Base-by-base conservation (phyloP, 1,140 invertebrate genomes). In the Euura saliciscinereae region DNA sequence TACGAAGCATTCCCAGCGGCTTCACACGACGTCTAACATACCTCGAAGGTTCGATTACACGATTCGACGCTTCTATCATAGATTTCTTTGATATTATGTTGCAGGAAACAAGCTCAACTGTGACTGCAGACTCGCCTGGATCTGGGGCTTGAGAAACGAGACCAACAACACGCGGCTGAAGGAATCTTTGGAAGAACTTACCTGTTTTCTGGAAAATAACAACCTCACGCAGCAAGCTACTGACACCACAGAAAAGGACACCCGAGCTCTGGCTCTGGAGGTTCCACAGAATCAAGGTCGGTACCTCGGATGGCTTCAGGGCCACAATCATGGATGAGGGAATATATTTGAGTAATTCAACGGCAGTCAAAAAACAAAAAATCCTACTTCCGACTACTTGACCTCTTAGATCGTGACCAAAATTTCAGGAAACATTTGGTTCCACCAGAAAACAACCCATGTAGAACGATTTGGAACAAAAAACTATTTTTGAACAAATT, bases 21-120 rank as follows among this genome's bases (percentile, higher is more conserved):
- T 28, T 28, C 28, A 28, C 28, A 28, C 28, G 28, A 28, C 28
- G 28, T 28, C 28, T 28, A 28, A 28, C 28, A 28, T 1, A 28
- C 28, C 28, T 28, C 28, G 28, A 28, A 28, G 28, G 28, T 28
- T 28, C 28, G 28, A 28, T 28, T 28, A 28, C n/a, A n/a, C n/a
- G n/a, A n/a, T n/a, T n/a, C n/a, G n/a, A n/a, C n/a, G n/a, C n/a
- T 28, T 28, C 28, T 28, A 28, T 28, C 28, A 28, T 28, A 28
- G 1, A 28, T 28, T 28, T 28, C n/a, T 28, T 28, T 28, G 28
- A 28, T 28, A 28, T 28, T 28, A 13, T 71, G 43, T 66, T 45
- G 72, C 90, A 95, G 94, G 92, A 79, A 95, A 94, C 87, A 91
- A 91, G 82, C 92, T 95, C 86, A 89, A 91, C 73, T 95, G 94